Base-by-base conservation (phyloP, 2,113 vertebrate genomes). In the Sorex fumeus region DNA sequence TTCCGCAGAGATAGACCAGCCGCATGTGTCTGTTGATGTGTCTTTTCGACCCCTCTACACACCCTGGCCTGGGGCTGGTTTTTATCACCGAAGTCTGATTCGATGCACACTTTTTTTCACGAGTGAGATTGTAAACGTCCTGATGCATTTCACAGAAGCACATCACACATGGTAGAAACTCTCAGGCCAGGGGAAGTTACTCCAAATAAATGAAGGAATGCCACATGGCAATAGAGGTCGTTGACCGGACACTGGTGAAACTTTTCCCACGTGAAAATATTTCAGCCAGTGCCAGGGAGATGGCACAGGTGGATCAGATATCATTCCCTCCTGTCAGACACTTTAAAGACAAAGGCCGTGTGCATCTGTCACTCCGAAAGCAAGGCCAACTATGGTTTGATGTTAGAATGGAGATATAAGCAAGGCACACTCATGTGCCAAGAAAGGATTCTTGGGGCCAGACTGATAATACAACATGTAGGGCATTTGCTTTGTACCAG, bases 71-170 rank as follows among this genome's bases (percentile, higher is more conserved):
- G 53, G 45, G 27, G 30, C 62, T 89, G 40, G 21, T 40, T 93
- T 40, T 93, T 93, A 84, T 23, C 78, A 84, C 10, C 10, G 40
- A 69, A 88, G 36, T 77, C 30, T 69, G 74, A 69, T 53, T 84
- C 25, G 80, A 86, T 74, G 86, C 67, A 92, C 27, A 30, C 53
- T 6, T 62, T 66, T 62, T 66, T 83, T 87, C 28, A 1, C 27
- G 66, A 82, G 74, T 5, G 18, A 90, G 74, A 45, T 40, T 72
- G 9, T 76, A 13, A 67, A 76, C 60, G 8, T 84, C 74, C 69
- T 87, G 87, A 91, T 76, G 72, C 28, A 70, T 75, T 93, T 90
- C 71, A 67, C 89, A 92, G 91, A 85, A 53, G 60, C 16, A 28
- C 16, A 64, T 71, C 40, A 25, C 45, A 12, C 28, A 12, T 25